These are phyloP conservation scores for Chrysomela aeneicollis DNA, from an alignment of 2,888 invertebrate genomes.

Conservation along the genomic window DNA sequence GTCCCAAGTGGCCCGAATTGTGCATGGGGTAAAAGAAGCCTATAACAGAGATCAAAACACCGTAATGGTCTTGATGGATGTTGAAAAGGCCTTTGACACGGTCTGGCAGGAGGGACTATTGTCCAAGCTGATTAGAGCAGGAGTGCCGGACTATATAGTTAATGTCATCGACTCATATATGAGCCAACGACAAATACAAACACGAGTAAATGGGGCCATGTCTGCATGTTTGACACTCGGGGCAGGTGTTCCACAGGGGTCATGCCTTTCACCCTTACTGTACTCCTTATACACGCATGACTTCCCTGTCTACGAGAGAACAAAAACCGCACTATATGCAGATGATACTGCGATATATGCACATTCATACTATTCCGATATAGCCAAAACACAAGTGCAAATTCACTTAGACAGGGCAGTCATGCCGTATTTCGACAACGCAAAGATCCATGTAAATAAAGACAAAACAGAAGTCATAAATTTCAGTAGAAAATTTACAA, in stretches of 20 bases:
- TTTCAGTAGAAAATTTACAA: neutral
- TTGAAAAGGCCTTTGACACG: slow-evolving; percentile 28
- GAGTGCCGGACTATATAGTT: neutral
- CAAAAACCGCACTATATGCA: neutral
- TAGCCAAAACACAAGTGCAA: too few species aligned
- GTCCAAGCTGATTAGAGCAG: neutral
- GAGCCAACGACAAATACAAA: neutral
- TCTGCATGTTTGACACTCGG: neutral
- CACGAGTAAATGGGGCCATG: neutral
- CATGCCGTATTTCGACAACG: neutral
- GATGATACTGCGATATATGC: neutral
- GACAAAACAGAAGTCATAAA: neutral
- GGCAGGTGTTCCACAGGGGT: neutral
- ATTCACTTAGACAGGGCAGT: neutral
- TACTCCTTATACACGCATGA: neutral
- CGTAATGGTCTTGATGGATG: slow-evolving; percentile 12
- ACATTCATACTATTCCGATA: neutral
- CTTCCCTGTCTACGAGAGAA: neutral
- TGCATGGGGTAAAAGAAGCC: slow-evolving; percentile 16
- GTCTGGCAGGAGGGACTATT: slow-evolving; percentile 20
- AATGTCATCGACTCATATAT: neutral
- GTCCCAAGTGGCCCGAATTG: slow-evolving; percentile 21
- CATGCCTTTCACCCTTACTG: neutral
- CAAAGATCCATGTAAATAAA: neutral
- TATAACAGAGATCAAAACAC: slow-evolving; percentile 19